phyloP scores from a whole-genome alignment of 1,140 invertebrate genomes.

The Papilio aristodemus region DNA sequence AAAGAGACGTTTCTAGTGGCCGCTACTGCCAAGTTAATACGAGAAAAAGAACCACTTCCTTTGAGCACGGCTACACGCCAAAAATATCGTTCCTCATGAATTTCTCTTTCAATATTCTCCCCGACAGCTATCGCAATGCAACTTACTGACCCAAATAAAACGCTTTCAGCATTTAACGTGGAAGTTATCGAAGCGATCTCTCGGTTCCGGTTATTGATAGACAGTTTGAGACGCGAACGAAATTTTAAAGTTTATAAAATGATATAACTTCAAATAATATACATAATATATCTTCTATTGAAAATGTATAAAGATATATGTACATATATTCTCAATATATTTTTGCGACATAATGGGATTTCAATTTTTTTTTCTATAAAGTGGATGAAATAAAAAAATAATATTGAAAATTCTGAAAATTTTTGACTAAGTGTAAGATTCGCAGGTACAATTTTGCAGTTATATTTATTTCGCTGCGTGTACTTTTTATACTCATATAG shows the following conservation, averaged over 20 bases:
- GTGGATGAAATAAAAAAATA: too few relatives aligned
- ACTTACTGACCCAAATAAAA: slow-evolving; percentile 35
- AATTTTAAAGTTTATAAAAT: slow-evolving; percentile 16
- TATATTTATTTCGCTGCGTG: too few relatives aligned
- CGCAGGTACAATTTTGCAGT: too few relatives aligned
- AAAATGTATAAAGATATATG: too few relatives aligned
- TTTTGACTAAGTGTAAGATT: too few relatives aligned
- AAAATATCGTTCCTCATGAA: slow-evolving; percentile 33
- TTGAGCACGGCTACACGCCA: slow-evolving; percentile 30
- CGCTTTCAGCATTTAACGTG: slow-evolving; percentile 32
- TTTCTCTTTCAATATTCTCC: slow-evolving; percentile 32
- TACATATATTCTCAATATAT: too few relatives aligned
- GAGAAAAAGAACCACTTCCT: slow-evolving; percentile 39
- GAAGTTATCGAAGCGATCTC: slow-evolving; percentile 28
- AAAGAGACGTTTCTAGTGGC: slow-evolving; percentile 51
- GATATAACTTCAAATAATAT: background rate
- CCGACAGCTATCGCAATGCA: slow-evolving; percentile 33
- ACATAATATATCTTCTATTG: background rate
- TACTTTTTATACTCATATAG: too few relatives aligned
- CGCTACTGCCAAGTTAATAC: slow-evolving; percentile 32
- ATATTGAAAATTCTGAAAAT: too few relatives aligned
- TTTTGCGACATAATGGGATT: too few relatives aligned
- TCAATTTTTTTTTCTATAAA: too few relatives aligned
- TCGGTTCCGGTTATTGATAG: slow-evolving; percentile 31
- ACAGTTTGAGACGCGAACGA: slow-evolving; percentile 4